Conservation (phyloP, 2,888 invertebrate genomes). For the Harmothoe impar region DNA sequence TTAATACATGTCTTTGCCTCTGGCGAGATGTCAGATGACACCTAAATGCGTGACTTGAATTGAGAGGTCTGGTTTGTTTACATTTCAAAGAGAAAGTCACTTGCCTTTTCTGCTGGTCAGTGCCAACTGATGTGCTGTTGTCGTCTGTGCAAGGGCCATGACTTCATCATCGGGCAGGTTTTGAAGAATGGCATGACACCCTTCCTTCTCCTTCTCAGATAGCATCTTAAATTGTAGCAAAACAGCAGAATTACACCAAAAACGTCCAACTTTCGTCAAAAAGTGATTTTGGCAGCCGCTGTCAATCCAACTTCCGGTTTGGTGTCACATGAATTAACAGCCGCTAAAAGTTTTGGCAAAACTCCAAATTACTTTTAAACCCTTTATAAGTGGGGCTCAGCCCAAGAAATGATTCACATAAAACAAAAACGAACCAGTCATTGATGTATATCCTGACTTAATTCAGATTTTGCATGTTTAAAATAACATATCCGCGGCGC, state of each 20-base stretch:
- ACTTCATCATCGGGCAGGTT: conserved; percentile 64
- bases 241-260: neutral
- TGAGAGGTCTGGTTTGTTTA: too few species aligned
- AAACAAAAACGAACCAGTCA: too few species aligned
- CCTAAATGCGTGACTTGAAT: too few species aligned
- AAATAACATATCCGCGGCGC: too few species aligned
- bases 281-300: neutral
- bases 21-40: too few species aligned
- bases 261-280: neutral
- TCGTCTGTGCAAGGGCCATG: conserved; percentile 62
- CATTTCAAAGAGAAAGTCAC: neutral
- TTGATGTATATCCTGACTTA: too few species aligned
- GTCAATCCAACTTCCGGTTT: neutral
- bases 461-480: too few species aligned
- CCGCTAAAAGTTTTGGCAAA: too few species aligned
- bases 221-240: neutral
- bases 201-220: conserved; percentile 25
- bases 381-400: too few species aligned
- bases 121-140: conserved; percentile 50
- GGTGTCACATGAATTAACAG: neutral
- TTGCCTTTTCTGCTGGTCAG: conserved; percentile 58
- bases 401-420: too few species aligned
- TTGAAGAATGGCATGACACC: conserved; percentile 36
- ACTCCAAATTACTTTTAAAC: too few species aligned
- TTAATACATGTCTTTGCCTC: too few species aligned